Evolutionary conservation across 2,113 vertebrate species (phyloP).

Genomic region (Platanista minor): DNA sequence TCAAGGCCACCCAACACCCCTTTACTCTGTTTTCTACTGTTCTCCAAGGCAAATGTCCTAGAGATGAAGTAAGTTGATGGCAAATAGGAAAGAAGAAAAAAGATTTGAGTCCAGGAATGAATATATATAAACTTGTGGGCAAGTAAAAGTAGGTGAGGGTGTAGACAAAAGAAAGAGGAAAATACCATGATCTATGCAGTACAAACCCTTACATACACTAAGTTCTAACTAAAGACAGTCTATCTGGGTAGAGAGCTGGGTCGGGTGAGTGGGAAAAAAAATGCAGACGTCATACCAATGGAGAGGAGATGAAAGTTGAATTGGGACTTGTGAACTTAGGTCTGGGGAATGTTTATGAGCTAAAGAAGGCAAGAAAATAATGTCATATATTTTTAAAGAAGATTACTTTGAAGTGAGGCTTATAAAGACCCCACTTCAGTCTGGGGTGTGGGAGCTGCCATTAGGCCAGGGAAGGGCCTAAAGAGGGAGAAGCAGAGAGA

Average conservation of each 20-base stretch:
- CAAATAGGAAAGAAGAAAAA: background rate
- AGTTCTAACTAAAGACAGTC: background rate
- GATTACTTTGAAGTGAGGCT: background rate
- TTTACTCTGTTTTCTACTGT: background rate
- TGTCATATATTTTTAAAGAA: background rate
- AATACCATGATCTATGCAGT: background rate
- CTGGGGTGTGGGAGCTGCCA: background rate
- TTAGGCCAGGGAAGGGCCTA: background rate
- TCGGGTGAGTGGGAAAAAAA: accelerated
- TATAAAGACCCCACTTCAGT: no score
- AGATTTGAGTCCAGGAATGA: background rate
- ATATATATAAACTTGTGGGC: background rate
- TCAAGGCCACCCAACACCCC: background rate
- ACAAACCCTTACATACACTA: background rate
- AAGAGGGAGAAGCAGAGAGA: background rate
- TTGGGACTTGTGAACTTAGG: background rate
- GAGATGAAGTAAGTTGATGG: background rate
- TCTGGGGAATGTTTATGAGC: background rate
- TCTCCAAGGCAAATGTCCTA: background rate
- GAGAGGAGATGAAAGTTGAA: accelerated
- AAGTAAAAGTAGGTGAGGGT: accelerated
- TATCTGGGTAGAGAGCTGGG: no score
- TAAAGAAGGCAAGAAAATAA: background rate
- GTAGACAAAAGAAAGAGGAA: background rate
- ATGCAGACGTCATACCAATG: background rate